phyloP scores from a whole-genome alignment of 2,888 invertebrate genomes.

The Lypha dubia region DNA sequence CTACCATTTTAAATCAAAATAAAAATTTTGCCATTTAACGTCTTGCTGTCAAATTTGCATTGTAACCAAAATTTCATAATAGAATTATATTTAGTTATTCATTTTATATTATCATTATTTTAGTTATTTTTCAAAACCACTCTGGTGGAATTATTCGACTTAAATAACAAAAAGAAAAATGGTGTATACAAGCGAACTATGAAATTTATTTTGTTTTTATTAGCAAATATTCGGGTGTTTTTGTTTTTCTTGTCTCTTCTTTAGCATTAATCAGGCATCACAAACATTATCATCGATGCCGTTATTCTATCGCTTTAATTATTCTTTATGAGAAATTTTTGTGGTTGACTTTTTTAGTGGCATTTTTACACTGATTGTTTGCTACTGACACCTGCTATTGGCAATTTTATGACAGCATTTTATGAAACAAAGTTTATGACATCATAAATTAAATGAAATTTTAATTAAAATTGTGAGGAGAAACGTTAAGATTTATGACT shows the following conservation, averaged over 20 bases:
- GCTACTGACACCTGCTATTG: background rate
- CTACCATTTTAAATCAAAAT: no score
- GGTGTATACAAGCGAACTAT: background rate
- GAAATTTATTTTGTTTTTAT: background rate
- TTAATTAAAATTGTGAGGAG: constrained; percentile 55
- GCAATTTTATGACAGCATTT: constrained; percentile 29
- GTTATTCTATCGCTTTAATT: background rate
- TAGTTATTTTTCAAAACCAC: background rate
- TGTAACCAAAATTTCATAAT: background rate
- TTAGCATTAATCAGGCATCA: background rate
- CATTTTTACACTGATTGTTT: constrained; percentile 8
- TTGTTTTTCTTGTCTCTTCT: background rate
- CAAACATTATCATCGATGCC: background rate
- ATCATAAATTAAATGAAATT: constrained; percentile 45
- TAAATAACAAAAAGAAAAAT: no score
- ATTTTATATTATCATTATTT: background rate
- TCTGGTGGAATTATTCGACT: no score
- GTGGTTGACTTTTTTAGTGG: constrained; percentile 26
- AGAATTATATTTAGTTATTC: background rate
- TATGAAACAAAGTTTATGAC: constrained; percentile 45
- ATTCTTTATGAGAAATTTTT: constrained; percentile 19
- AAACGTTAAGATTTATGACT: constrained; percentile 9
- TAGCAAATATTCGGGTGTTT: background rate
- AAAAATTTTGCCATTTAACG: background rate
- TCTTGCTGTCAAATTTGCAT: background rate